phyloP scores from a whole-genome alignment of 2,888 invertebrate genomes.

The Erynnis tages region DNA sequence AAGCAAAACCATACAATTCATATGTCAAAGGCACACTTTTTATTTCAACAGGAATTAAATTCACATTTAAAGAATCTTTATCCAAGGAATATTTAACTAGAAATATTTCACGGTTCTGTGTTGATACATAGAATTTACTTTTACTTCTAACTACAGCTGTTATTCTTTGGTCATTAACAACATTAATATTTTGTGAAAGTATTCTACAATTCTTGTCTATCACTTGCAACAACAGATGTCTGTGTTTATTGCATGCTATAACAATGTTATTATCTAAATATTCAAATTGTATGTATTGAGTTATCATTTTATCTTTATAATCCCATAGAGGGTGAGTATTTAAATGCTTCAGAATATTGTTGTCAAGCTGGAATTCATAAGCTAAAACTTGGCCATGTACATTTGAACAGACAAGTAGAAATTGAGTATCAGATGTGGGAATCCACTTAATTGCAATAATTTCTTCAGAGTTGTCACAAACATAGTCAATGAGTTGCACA shows the following conservation, averaged over 20 bases:
- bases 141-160: slow-evolving; percentile 43
- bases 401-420: slow-evolving; percentile 51
- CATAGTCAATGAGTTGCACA: slow-evolving; percentile 37
- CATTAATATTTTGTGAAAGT: slow-evolving; percentile 47
- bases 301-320: slow-evolving; percentile 59
- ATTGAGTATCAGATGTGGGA: slow-evolving; percentile 35
- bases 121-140: slow-evolving; percentile 46
- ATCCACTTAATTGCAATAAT: slow-evolving; percentile 54
- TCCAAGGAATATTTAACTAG: slow-evolving; percentile 42
- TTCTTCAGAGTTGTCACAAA: slow-evolving; percentile 43
- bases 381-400: slow-evolving; percentile 49
- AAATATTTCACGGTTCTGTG: slow-evolving; percentile 54
- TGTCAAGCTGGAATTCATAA: slow-evolving; percentile 43
- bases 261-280: slow-evolving; percentile 44
- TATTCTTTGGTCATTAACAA: slow-evolving; percentile 63
- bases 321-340: slow-evolving; percentile 48
- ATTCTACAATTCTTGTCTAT: slow-evolving; percentile 47
- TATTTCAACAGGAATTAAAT: slow-evolving; percentile 38
- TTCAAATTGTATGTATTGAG: slow-evolving; percentile 42
- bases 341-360: slow-evolving; percentile 37
- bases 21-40: slow-evolving; percentile 48
- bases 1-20: slow-evolving; percentile 49
- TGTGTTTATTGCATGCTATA: slow-evolving; percentile 58
- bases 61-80: slow-evolving; percentile 38
- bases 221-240: slow-evolving; percentile 56